Evolutionary conservation across 1,140 invertebrate species (phyloP).

Genomic region (Cecropterus lyciades): DNA sequence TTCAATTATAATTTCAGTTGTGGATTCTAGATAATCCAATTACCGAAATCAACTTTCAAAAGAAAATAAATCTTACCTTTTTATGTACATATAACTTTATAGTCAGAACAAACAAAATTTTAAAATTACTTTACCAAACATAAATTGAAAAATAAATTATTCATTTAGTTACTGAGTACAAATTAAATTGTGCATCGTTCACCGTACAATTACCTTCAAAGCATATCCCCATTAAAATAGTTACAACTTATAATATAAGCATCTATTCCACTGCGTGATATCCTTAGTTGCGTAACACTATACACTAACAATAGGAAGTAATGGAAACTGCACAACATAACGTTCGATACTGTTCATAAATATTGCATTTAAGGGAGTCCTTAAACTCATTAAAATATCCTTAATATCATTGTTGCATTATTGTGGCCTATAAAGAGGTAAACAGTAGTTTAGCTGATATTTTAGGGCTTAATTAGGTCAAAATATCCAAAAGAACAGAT

Average conservation of each 20-base stretch:
- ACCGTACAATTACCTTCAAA: neutral
- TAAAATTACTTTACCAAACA: constrained; percentile 10
- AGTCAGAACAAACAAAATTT: neutral
- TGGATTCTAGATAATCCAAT: neutral
- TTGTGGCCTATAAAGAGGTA: neutral
- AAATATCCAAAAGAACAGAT: too few relatives aligned
- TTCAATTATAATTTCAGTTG: too few relatives aligned
- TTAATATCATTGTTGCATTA: neutral
- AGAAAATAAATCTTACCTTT: neutral
- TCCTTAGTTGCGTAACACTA: neutral
- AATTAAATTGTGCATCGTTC: constrained; percentile 4
- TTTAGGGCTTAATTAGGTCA: too few relatives aligned
- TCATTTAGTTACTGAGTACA: neutral
- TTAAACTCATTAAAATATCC: neutral
- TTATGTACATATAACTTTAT: neutral
- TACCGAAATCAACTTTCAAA: neutral
- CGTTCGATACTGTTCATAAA: neutral
- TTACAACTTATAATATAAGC: neutral
- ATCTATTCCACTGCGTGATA: neutral
- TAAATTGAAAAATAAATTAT: constrained; percentile 11
- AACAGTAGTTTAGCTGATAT: neutral
- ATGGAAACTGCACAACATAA: constrained; percentile 2
- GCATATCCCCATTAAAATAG: neutral
- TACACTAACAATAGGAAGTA: neutral
- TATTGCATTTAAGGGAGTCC: neutral